Percentiles rank a stretch among this genome's conserved stretches.
Evolutionary conservation across 2,888 invertebrate genomes (phyloP).

Genomic region (Tipula confusa): DNA sequence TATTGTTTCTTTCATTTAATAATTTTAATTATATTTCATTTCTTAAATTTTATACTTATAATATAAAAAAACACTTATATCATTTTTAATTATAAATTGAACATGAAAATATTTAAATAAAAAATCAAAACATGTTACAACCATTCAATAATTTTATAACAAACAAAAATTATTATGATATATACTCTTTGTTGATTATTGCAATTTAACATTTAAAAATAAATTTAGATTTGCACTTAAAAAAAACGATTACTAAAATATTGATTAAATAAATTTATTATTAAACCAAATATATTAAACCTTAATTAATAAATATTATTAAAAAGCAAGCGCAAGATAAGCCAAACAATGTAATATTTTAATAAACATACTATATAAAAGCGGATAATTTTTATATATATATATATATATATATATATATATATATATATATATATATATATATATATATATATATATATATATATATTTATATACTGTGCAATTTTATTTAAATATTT

Average conservation of each 20-base stretch:
- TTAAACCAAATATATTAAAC: conserved; percentile 20
- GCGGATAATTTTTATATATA: neutral
- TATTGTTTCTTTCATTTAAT: neutral
- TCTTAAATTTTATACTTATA: neutral
- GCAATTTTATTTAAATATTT: conserved; percentile 25
- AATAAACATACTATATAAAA: neutral
- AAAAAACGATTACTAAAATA: conserved; percentile 1
- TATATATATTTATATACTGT: neutral
- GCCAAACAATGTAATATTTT: neutral
- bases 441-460: neutral
- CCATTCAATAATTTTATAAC: neutral
- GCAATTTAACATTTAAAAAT: neutral
- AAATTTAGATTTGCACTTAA: conserved; percentile 20
- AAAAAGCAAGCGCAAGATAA: neutral
- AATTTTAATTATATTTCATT: neutral
- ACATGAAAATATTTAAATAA: neutral
- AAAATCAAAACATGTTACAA: neutral
- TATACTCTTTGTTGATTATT: conserved; percentile 6
- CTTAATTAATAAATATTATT: neutral
- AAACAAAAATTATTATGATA: neutral
- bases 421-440: neutral
- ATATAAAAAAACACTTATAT: neutral
- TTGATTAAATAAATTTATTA: neutral
- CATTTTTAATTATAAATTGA: neutral
- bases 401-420: neutral